These are phyloP conservation scores for Lota lota DNA, from an alignment of 2,113 vertebrate species.

Conservation along the genomic window DNA sequence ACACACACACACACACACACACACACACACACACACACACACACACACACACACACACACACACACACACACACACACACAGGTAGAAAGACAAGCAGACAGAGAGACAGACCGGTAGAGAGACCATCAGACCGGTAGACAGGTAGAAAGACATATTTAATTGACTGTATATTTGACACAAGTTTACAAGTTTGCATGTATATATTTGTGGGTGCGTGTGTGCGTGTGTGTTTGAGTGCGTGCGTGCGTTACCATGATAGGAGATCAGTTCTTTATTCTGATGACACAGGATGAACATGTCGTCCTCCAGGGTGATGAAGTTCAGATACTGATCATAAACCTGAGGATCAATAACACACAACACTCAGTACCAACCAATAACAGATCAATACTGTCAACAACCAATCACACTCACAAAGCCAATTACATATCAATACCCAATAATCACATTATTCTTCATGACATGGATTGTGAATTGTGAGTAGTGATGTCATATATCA, in stretches of 20 bases:
- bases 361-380: neutral
- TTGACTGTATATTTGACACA: too few relatives aligned
- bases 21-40: neutral
- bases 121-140: neutral
- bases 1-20: neutral
- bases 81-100: neutral
- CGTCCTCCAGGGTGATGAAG: conserved; percentile 98
- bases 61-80: neutral
- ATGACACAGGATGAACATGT: conserved; percentile 96
- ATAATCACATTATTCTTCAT: neutral
- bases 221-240: neutral
- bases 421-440: neutral
- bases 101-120: neutral
- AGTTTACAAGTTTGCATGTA: neutral
- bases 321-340: conserved; percentile 99
- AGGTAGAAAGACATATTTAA: neutral
- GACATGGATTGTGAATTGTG: neutral
- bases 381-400: neutral
- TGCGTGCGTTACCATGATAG: conserved; percentile 80
- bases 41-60: neutral
- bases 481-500: neutral
- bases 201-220: neutral
- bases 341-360: conserved; percentile 55
- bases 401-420: neutral
- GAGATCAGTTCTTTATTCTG: conserved; percentile 97